These are phyloP conservation scores for Nerophis ophidion DNA, from an alignment of 2,113 vertebrate genomes.

Conservation along the genomic window DNA sequence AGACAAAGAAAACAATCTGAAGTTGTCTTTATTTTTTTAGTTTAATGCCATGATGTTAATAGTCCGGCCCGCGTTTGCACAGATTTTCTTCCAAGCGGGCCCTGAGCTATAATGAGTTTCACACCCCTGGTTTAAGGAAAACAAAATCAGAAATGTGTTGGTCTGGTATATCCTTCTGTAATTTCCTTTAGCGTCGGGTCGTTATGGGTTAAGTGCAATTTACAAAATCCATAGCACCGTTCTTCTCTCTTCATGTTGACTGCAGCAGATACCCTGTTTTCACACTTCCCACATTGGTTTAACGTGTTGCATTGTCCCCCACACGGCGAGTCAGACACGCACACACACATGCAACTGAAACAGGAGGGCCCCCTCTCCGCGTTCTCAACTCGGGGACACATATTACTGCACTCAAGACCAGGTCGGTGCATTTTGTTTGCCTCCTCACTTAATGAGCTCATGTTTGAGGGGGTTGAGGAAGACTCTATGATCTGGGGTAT, in stretches of 20 bases:
- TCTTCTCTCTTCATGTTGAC: slow-evolving; percentile 59
- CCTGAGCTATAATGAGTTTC: too few species aligned
- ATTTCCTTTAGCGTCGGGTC: slow-evolving; percentile 4
- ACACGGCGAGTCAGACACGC: slow-evolving; percentile 37
- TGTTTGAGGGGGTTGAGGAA: slow-evolving; percentile 51
- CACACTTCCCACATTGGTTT: slow-evolving; percentile 66
- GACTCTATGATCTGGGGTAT: slow-evolving; percentile 19
- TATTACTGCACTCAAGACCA: slow-evolving; percentile 34
- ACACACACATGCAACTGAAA: slow-evolving; percentile 22
- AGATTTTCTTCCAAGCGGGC: too few species aligned
- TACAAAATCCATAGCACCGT: slow-evolving; percentile 40
- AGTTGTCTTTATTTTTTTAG: too few species aligned
- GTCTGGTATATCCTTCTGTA: too few species aligned
- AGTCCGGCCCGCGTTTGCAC: too few species aligned
- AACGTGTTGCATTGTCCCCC: slow-evolving; percentile 64
- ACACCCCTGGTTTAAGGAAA: too few species aligned
- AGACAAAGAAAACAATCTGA: too few species aligned
- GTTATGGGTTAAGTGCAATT: slow-evolving; percentile 37
- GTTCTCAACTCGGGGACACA: slow-evolving; percentile 4
- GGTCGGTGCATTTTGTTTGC: slow-evolving; percentile 42
- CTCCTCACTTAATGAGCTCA: slow-evolving; percentile 38
- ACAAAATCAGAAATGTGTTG: too few species aligned
- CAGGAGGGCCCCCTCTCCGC: slow-evolving; percentile 4
- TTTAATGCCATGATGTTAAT: too few species aligned
- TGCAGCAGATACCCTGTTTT: slow-evolving; percentile 60